Evolutionary conservation across 2,888 invertebrate species (phyloP), one percentile per base, ranked within the genome.

Genomic region (Scaptomyza caliginosa): DNA sequence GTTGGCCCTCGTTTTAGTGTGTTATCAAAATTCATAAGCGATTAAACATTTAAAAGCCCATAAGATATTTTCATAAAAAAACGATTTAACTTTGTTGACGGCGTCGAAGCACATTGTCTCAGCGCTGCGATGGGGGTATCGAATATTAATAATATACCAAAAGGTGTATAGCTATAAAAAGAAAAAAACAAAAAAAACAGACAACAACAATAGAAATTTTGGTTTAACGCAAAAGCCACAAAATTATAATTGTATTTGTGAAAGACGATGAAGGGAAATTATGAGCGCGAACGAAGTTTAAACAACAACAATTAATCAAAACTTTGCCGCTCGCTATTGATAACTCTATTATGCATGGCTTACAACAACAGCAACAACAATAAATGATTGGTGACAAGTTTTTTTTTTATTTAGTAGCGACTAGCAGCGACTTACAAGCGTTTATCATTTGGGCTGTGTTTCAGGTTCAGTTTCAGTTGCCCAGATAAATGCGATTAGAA

Each of bases 31-130:
- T 87, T 83, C 88, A 83, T 87, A 83, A 74, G 60, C 83, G 86
- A 88, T 83, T 88, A 83, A 88, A 74, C 79, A 85, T 88, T 87
- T 83, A 87, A 86, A 88, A 82, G 77, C 73, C 88, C 80, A 87
- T 86, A 71, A 69, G 86, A 77, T 68, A 86, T 86, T 86, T 86
- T 86, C 86, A 86, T 86, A 86, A 88, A 87, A 87, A 87, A 86
- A 8, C 86, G 68, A 86, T 86, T 88, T 87, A 76, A 69, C 68
- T 82, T 81, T 73, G 70, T 62, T 81, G 57, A 19, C 50, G 45
- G 45, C 26, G 36, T 38, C 43, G 30, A 26, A 26, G 38, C 39
- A 45, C 55, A 46, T 56, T 66, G 56, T 66, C 38, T 48, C n/a
- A 40, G 5, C 17, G 2, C 24, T 17, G 39, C n/a, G 34, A 38